phyloP scores from a whole-genome alignment of 2,797 vertebrate species.

The Valencia hispanica region DNA sequence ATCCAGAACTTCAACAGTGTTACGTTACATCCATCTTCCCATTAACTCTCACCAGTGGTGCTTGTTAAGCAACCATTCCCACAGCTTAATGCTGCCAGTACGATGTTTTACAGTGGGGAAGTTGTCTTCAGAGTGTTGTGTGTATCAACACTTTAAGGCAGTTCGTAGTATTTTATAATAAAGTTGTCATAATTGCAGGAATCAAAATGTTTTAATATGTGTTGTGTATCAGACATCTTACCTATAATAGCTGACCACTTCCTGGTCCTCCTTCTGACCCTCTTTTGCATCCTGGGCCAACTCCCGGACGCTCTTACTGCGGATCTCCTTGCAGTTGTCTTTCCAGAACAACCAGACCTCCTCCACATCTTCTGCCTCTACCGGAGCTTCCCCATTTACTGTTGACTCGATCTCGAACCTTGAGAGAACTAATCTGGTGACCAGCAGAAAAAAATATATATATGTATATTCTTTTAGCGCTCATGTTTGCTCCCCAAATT shows the following conservation, averaged over 20 bases:
- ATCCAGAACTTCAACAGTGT: too few relatives aligned
- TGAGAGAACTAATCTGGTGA: slow-evolving; percentile 91
- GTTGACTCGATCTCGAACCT: slow-evolving; percentile 92
- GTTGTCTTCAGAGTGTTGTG: too few relatives aligned
- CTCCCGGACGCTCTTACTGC: slow-evolving; percentile 94
- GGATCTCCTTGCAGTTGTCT: slow-evolving; percentile 90
- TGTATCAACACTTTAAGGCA: neutral
- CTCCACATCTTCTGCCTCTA: slow-evolving; percentile 94
- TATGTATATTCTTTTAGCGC: neutral
- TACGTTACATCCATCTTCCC: too few relatives aligned
- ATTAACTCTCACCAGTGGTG: too few relatives aligned
- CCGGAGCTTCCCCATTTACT: slow-evolving; percentile 84
- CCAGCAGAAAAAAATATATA: neutral
- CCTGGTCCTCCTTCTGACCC: slow-evolving; percentile 96
- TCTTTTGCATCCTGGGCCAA: slow-evolving; percentile 97
- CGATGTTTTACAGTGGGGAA: too few relatives aligned
- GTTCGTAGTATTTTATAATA: neutral
- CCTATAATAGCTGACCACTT: slow-evolving; percentile 97
- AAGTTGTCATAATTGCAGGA: neutral
- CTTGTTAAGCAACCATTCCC: too few relatives aligned
- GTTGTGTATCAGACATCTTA: slow-evolving; percentile 46
- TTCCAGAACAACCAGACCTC: slow-evolving; percentile 99
- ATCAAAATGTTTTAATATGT: neutral
- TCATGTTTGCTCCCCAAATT: neutral
- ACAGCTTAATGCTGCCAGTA: too few relatives aligned